A percentile compares a stretch with the other conserved stretches of the same genome.
These are phyloP conservation scores for silkworm (Bombyx mori) DNA, from an alignment of 1,140 invertebrate species.

Conservation along the genomic window DNA sequence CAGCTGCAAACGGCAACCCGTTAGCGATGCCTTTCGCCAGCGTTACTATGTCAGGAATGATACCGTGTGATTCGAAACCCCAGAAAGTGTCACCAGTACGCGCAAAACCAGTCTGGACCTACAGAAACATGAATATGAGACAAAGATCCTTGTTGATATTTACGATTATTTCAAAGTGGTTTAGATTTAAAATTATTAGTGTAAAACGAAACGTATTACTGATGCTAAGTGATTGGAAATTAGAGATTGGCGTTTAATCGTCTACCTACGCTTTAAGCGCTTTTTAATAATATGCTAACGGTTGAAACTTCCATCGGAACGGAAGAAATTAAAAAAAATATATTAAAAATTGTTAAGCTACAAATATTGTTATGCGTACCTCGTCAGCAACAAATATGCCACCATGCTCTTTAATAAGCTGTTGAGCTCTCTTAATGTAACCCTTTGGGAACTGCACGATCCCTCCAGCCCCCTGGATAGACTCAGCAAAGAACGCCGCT, in stretches of 20 bases:
- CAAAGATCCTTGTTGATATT: background rate
- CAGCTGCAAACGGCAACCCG: slow-evolving; percentile 94
- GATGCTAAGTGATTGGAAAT: background rate
- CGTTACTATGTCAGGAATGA: slow-evolving; percentile 93
- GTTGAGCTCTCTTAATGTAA: slow-evolving; percentile 87
- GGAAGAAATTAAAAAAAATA: background rate
- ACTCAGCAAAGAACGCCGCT: slow-evolving; percentile 94
- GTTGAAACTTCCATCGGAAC: too few species aligned
- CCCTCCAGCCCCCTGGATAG: slow-evolving; percentile 89
- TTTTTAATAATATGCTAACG: too few species aligned
- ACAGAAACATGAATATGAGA: background rate
- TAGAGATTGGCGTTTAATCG: too few species aligned
- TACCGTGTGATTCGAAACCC: slow-evolving; percentile 92
- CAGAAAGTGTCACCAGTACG: slow-evolving; percentile 94
- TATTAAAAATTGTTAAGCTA: too few species aligned
- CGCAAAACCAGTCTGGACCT: slow-evolving; percentile 97
- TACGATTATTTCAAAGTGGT: too few species aligned
- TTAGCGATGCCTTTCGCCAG: slow-evolving; percentile 94
- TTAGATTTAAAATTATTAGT: too few species aligned
- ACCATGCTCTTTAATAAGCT: slow-evolving; percentile 83
- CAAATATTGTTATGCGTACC: background rate
- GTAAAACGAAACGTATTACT: background rate
- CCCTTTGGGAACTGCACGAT: slow-evolving; percentile 92
- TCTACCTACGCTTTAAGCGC: too few species aligned
- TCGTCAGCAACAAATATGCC: slow-evolving; percentile 90